Conservation (phyloP, 2,888 invertebrate genomes). For the Conops quadrifasciatus region DNA sequence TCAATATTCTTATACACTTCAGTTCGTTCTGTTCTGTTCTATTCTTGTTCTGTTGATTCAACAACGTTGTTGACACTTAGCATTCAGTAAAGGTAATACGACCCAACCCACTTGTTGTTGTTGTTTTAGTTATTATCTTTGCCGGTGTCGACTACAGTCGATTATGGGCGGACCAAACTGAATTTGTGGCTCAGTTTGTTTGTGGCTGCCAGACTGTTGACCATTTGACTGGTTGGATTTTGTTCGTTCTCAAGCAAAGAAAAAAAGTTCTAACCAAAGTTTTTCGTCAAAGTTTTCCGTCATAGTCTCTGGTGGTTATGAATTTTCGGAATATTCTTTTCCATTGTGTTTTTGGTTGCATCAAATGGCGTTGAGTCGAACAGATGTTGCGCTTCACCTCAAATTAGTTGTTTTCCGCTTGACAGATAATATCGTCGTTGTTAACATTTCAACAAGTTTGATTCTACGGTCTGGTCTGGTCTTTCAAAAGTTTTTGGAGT, state of each 20-base stretch:
- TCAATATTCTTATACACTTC: no score
- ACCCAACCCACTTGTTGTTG: constrained; percentile 20
- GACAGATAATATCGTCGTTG: background rate
- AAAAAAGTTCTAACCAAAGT: background rate
- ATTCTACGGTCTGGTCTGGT: background rate
- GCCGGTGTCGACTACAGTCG: constrained; percentile 30
- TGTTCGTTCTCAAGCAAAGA: background rate
- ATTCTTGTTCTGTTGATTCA: background rate
- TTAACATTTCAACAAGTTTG: constrained; percentile 7
- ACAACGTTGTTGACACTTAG: constrained; percentile 6
- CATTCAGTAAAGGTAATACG: constrained; percentile 6
- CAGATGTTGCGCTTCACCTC: constrained; percentile 1
- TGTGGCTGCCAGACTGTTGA: background rate
- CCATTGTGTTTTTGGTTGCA: background rate
- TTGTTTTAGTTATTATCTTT: constrained; percentile 28
- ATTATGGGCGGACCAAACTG: constrained; percentile 27
- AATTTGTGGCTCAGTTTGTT: constrained; percentile 17
- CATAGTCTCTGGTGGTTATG: background rate
- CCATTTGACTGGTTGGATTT: background rate
- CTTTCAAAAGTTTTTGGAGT: background rate
- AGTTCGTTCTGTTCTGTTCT: background rate
- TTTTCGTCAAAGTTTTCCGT: background rate
- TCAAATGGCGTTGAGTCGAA: background rate
- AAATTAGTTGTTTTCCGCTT: constrained; percentile 8
- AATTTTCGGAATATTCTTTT: background rate